These are phyloP conservation scores for Parasteatoda lunata DNA, from an alignment of 2,888 invertebrate species.

Conservation along the genomic window DNA sequence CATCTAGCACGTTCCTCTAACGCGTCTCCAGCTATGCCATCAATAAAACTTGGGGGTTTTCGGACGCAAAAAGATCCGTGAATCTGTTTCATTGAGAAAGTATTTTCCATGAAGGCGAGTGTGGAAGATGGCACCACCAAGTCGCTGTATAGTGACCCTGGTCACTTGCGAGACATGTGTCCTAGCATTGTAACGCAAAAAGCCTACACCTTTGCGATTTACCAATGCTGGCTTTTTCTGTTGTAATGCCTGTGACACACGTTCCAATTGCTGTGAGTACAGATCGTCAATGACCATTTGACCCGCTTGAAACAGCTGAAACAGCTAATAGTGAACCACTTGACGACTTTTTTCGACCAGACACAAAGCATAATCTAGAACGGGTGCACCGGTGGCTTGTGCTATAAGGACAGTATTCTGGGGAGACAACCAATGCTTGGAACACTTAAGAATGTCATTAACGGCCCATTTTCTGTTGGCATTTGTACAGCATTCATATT, in stretches of 20 bases:
- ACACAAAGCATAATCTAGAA: not conserved
- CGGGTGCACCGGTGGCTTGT: not conserved
- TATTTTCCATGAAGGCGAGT: not conserved
- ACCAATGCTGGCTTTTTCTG: not conserved
- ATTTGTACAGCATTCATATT: not conserved
- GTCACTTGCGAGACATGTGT: not conserved
- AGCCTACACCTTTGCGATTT: not conserved
- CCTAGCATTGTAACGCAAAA: not conserved
- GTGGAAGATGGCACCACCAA: not conserved
- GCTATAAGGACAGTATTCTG: not conserved
- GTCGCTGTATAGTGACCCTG: not conserved
- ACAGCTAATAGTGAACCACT: not conserved
- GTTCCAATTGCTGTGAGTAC: not conserved
- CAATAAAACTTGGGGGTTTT: not conserved
- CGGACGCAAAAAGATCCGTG: not conserved
- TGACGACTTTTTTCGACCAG: not conserved
- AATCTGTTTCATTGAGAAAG: constrained; percentile 12
- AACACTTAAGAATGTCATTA: not conserved
- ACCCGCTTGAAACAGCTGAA: not conserved
- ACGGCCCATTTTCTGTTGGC: not conserved
- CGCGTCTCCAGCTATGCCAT: not conserved
- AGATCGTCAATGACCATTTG: not conserved
- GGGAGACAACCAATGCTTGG: not conserved
- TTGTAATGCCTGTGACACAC: not conserved
- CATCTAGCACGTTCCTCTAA: constrained; percentile 1